Evolutionary conservation across 2,888 invertebrate species (phyloP), one percentile per base, ranked within the genome.

Genomic region (Achlya flavicornis): DNA sequence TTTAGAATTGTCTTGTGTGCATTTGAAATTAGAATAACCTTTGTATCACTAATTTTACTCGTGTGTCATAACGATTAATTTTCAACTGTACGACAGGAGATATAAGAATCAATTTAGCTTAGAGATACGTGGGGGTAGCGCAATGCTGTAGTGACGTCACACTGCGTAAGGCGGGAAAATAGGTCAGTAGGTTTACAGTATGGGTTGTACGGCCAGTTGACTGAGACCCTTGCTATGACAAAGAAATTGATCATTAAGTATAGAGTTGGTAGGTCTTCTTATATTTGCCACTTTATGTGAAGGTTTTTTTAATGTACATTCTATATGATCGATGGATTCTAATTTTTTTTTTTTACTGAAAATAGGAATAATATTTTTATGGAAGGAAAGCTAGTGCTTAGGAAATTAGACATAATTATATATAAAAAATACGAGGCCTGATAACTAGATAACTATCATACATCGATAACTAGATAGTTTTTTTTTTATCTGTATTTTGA

Each of bases 91-190:
- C 69, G 16, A 0, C 1, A 7, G 4, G 26, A 0, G 59, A 1
- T 0, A 58, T 80, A 86, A 75, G 80, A 72, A 68, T 68, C 72
- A 71, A 70, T 77, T 78, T 80, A 63, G 75, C 73, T 71, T 79
- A 77, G 65, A 66, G 65, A 68, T 68, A 61, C 74, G 78, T 81
- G 41, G 60, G 60, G 60, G 41, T 78, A 80, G 87, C 89, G 89
- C 89, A 89, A 69, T 89, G 88, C 85, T 76, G 87, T 74, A 74
- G 74, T 89, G 87, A 89, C 89, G 89, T 89, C 89, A 89, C 72
- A 84, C 86, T 88, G 88, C 88, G 88, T 89, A 88, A 73, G 64
- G 74, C 71, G 75, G 74, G 77, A 76, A 87, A 83, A 79, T 87
- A 72, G 88, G 88, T 86, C 88, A 88, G 77, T 85, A 73, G 88